Conservation (phyloP, 2,797 vertebrate genomes). For the Melopsittacus undulatus region DNA sequence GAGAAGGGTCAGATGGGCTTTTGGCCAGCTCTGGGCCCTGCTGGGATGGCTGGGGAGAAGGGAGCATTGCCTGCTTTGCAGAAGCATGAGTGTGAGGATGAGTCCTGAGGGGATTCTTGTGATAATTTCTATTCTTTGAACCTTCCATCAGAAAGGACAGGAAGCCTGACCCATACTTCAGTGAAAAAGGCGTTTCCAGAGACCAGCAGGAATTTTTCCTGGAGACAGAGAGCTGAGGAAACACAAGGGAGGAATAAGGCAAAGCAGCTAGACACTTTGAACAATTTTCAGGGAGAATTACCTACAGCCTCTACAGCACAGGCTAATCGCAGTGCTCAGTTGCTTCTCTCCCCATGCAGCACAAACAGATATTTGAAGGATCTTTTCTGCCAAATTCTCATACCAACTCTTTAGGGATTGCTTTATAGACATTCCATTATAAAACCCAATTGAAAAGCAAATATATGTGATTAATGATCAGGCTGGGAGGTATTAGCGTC, state of each 20-base stretch:
- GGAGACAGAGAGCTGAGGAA: neutral
- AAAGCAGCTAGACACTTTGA: neutral
- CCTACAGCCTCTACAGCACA: neutral
- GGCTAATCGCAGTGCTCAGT: neutral
- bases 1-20: neutral
- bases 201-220: neutral
- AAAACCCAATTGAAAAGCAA: conserved; percentile 27
- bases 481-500: neutral
- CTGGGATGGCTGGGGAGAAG: neutral
- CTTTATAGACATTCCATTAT: neutral
- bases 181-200: neutral
- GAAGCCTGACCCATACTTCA: neutral
- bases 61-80: neutral
- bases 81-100: neutral
- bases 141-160: neutral
- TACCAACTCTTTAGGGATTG: neutral
- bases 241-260: neutral
- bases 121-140: neutral
- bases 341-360: neutral
- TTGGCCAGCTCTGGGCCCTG: neutral
- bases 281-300: neutral
- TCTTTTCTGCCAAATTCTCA: neutral
- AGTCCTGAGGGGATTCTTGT: neutral
- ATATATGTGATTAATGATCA: conserved; percentile 34
- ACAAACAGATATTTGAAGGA: neutral